Evolutionary conservation across 2,113 vertebrate species (phyloP), one percentile per base, ranked within the genome.

Genomic region (Hiodon tergisus): DNA sequence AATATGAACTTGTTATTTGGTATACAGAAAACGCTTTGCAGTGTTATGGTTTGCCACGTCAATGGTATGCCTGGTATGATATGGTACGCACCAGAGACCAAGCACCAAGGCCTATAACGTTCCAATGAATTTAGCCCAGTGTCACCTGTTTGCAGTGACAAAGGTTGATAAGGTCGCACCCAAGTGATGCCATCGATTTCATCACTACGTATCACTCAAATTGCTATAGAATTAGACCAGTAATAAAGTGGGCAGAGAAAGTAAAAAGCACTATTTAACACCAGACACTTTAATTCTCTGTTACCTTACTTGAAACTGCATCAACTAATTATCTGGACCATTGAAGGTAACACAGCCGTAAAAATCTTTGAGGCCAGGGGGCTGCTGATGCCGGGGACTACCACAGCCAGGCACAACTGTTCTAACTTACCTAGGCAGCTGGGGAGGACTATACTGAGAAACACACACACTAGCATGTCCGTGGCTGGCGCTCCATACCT

Each of bases 401-500:
- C 31, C 31, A 31, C 31, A 31, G 31, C 31, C 31, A 31, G 31
- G 31, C 31, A 31, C 31, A 31, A 31, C 31, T 31, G 31, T 31
- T 31, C 31, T 31, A 31, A 31, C 31, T 31, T 31, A 31, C 31
- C 31, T 31, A 31, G 31, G 31, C 14, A 62, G 3, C n/a, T 16
- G 60, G 17, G 60, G 60, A 16, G 3, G 13, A 17, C 9, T 17
- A 67, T 10, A 75, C 4, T 70, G 2, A 73, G 17, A n/a, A 0
- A 69, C 4, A 69, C 47, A 50, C 46, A 60, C 8, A 59, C 66
- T 16, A 17, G 50, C n/a, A 31, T 48, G n/a, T 3, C 58, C 5
- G 46, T 11, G 46, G 10, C 4, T 58, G 57, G 57, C 67, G 5
- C 47, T 31, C 1, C 79, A 84, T 75, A 98, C 97, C 95, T 96